phyloP scores from a whole-genome alignment of 2,888 invertebrate genomes.

The Himalopsyche kuldschensis region DNA sequence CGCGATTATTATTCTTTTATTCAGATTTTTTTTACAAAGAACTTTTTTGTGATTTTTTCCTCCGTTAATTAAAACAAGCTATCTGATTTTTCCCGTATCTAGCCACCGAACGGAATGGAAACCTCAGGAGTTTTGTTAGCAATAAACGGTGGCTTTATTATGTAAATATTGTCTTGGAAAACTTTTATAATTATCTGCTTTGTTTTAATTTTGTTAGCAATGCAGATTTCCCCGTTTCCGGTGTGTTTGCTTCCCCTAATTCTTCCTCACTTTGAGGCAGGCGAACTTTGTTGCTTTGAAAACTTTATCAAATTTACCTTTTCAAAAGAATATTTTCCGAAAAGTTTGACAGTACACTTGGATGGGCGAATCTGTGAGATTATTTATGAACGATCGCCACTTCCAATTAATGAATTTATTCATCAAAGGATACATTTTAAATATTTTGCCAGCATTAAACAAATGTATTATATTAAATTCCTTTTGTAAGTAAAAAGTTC shows the following conservation, averaged over 20 bases:
- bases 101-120: not conserved
- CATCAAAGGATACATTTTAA: too few relatives aligned
- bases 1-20: constrained; percentile 28
- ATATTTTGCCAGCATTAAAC: too few relatives aligned
- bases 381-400: not conserved
- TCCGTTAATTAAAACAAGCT: constrained; percentile 33
- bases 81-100: constrained; percentile 17
- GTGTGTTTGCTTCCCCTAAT: not conserved
- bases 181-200: constrained; percentile 38
- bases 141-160: constrained; percentile 39
- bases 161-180: constrained; percentile 39
- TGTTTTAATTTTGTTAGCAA: constrained; percentile 36
- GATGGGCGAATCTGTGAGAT: not conserved
- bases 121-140: constrained; percentile 31
- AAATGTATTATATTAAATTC: too few relatives aligned
- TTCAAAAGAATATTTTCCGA: not conserved
- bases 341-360: not conserved
- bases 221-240: not conserved
- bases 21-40: not conserved
- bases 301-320: not conserved
- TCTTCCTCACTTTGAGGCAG: not conserved
- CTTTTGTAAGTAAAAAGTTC: too few relatives aligned
- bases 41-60: constrained; percentile 3
- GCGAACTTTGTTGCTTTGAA: not conserved
- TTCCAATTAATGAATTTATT: not conserved